phyloP scores from a whole-genome alignment of 2,797 vertebrate species.

The Bryconaethiops microstoma region DNA sequence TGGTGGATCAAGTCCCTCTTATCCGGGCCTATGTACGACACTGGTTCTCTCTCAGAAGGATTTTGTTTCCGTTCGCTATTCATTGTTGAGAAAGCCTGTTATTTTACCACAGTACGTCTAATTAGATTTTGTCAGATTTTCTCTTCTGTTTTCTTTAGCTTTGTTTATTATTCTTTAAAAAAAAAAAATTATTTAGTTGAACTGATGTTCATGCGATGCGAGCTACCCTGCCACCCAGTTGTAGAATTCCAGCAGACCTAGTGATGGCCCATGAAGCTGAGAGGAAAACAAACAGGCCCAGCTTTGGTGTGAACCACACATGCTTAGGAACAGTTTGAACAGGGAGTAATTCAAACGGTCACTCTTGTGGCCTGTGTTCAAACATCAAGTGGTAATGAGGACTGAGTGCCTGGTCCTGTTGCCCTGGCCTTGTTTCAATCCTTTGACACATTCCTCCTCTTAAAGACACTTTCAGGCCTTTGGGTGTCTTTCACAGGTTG shows the following conservation, averaged over 20 bases:
- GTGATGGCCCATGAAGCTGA: slow-evolving; percentile 57
- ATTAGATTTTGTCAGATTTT: neutral
- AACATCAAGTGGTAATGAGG: slow-evolving; percentile 61
- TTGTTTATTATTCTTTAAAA: neutral
- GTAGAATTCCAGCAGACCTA: slow-evolving; percentile 56
- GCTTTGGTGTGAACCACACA: slow-evolving; percentile 60
- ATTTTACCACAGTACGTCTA: neutral
- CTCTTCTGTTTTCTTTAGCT: neutral
- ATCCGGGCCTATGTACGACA: neutral
- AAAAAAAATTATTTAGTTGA: slow-evolving; percentile 30
- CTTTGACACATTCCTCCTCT: slow-evolving; percentile 43
- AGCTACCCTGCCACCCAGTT: slow-evolving; percentile 53
- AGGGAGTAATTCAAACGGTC: slow-evolving; percentile 58
- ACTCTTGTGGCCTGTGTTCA: slow-evolving; percentile 60
- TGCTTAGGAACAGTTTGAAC: slow-evolving; percentile 63
- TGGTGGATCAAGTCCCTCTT: neutral
- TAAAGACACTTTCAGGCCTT: slow-evolving; percentile 21
- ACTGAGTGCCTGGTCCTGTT: slow-evolving; percentile 55
- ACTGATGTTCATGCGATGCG: slow-evolving; percentile 34
- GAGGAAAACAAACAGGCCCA: slow-evolving; percentile 63
- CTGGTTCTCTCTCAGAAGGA: neutral
- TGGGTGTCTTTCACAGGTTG: slow-evolving; percentile 9
- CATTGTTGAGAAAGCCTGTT: neutral
- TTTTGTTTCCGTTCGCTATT: neutral
- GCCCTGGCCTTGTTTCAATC: slow-evolving; percentile 48